A percentile compares a stretch with the other conserved stretches of the same genome.
phyloP scores from a whole-genome alignment of 1,140 invertebrate genomes.

The Habropoda laboriosa region DNA sequence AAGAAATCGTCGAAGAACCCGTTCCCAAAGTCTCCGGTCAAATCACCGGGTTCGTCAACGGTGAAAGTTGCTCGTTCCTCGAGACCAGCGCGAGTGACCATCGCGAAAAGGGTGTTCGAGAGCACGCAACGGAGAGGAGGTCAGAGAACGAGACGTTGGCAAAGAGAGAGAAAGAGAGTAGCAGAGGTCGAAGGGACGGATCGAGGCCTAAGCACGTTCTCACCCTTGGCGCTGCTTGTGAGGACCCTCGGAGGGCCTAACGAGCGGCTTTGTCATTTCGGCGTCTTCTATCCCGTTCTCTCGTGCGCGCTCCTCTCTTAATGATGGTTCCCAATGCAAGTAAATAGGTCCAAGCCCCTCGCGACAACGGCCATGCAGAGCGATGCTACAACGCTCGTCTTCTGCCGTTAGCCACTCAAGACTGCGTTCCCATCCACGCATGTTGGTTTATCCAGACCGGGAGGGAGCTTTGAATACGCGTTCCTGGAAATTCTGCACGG shows the following conservation, averaged over 20 bases:
- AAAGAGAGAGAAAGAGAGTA: slow-evolving; percentile 51
- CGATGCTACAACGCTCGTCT: slow-evolving; percentile 49
- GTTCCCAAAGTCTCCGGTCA: background rate
- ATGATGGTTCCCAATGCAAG: slow-evolving; percentile 70
- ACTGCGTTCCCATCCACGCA: slow-evolving; percentile 52
- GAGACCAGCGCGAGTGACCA: slow-evolving; percentile 64
- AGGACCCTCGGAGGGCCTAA: slow-evolving; percentile 80
- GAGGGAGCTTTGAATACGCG: slow-evolving; percentile 56
- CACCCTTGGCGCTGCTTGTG: slow-evolving; percentile 78
- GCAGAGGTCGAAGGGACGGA: slow-evolving; percentile 75
- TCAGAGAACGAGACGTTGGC: slow-evolving; percentile 47
- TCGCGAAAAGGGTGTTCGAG: slow-evolving; percentile 64
- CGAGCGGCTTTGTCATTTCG: slow-evolving; percentile 80
- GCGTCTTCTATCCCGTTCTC: slow-evolving; percentile 58
- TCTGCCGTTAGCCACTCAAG: slow-evolving; percentile 59
- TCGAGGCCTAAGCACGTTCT: slow-evolving; percentile 79
- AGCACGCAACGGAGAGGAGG: slow-evolving; percentile 53
- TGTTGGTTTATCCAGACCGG: slow-evolving; percentile 48
- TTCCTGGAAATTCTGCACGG: slow-evolving; percentile 50
- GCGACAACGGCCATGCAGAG: slow-evolving; percentile 34
- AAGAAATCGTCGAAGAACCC: background rate
- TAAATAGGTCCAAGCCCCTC: slow-evolving; percentile 64
- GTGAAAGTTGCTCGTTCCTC: slow-evolving; percentile 39
- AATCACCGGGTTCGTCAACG: slow-evolving; percentile 23
- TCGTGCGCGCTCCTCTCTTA: slow-evolving; percentile 63